Percentiles rank a stretch among this genome's conserved stretches.
Conservation (phyloP, 2,797 vertebrate species). For the Rallus crepitans region DNA sequence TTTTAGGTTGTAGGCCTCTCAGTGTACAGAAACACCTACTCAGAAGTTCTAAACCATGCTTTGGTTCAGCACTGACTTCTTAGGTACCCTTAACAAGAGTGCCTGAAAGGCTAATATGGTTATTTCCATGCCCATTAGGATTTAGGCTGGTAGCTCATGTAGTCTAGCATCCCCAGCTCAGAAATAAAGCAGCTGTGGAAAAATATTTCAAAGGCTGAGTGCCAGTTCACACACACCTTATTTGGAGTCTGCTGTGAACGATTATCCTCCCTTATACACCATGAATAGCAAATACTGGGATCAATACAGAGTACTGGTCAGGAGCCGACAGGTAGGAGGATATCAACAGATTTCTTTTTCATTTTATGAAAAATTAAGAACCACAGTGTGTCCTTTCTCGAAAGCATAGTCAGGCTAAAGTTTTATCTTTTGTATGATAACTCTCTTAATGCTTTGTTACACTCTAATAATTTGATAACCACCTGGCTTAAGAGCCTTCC, state of each 20-base stretch:
- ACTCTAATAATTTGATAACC: slow-evolving; percentile 36
- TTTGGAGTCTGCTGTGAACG: neutral
- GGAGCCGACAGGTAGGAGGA: neutral
- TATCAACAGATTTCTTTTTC: neutral
- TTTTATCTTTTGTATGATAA: slow-evolving; percentile 43
- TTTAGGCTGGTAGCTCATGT: neutral
- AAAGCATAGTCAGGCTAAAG: neutral
- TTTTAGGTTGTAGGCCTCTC: neutral
- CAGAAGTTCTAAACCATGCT: neutral
- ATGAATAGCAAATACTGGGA: neutral
- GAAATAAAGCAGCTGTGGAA: neutral
- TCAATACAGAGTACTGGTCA: neutral
- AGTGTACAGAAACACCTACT: neutral
- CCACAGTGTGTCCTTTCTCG: slow-evolving; percentile 1
- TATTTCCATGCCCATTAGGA: neutral
- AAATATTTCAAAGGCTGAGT: neutral
- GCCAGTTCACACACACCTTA: neutral
- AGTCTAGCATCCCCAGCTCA: neutral
- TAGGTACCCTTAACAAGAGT: neutral
- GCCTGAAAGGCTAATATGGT: neutral
- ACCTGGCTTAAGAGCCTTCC: slow-evolving; percentile 29
- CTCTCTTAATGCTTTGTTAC: slow-evolving; percentile 11
- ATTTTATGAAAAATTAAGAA: neutral
- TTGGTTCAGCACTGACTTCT: neutral
- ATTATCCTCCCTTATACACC: neutral